Evolutionary conservation across 2,888 invertebrate species (phyloP).

Genomic region (Allophyes oxyacanthae): DNA sequence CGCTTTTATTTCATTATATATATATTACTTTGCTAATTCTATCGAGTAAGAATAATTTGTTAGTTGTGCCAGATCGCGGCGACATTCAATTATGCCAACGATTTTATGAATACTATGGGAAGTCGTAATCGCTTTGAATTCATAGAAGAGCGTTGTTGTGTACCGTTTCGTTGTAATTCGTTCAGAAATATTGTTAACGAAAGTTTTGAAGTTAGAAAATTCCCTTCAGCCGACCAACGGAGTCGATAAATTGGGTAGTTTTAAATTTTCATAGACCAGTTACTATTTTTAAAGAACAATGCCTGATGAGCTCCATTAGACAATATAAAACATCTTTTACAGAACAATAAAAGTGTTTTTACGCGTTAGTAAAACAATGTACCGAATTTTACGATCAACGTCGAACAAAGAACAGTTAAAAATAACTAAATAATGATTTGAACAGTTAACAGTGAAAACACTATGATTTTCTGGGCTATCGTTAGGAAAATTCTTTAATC

Average conservation of each 20-base stretch:
- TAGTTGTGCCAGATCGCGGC: slow-evolving; percentile 15
- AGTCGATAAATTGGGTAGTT: slow-evolving; percentile 43
- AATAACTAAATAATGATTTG: slow-evolving; percentile 73
- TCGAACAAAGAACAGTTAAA: slow-evolving; percentile 72
- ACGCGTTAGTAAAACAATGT: slow-evolving; percentile 73
- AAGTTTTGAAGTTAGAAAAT: slow-evolving; percentile 2
- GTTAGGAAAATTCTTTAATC: slow-evolving; percentile 46
- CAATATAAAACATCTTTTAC: slow-evolving; percentile 80
- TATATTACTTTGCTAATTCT: no score
- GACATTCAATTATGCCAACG: no score
- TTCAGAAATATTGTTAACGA: slow-evolving; percentile 6
- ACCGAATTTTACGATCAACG: slow-evolving; percentile 75
- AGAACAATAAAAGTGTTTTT: slow-evolving; percentile 81
- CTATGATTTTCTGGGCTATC: slow-evolving; percentile 57
- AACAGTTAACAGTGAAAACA: slow-evolving; percentile 66
- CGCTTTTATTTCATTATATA: no score
- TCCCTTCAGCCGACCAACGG: slow-evolving; percentile 6
- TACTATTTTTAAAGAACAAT: slow-evolving; percentile 68
- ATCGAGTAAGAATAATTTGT: slow-evolving; percentile 1
- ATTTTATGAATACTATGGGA: no score
- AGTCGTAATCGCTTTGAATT: no score
- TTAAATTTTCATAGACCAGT: slow-evolving; percentile 47
- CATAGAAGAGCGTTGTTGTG: background rate
- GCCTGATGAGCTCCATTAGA: slow-evolving; percentile 66
- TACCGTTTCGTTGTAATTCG: no score